Evolutionary conservation across 2,113 vertebrate species (phyloP).

Genomic region (Fregata magnificens): DNA sequence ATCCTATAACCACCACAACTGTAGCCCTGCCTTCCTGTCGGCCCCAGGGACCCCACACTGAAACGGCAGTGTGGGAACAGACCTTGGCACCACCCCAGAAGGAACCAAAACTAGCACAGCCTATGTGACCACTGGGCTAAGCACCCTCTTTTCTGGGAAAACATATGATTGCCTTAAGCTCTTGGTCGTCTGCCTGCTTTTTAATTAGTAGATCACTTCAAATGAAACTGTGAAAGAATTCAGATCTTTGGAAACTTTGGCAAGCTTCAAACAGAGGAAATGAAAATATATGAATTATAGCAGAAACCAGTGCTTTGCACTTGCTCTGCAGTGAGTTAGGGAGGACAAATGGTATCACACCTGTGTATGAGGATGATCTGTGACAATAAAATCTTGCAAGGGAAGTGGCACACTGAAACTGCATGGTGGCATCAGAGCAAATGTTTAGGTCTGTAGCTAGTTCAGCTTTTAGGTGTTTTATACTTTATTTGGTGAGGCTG

Average conservation of each 20-base stretch:
- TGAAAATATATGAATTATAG: neutral
- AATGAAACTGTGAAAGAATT: neutral
- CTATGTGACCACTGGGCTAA: neutral
- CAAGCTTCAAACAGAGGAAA: constrained; percentile 1
- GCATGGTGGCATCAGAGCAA: neutral
- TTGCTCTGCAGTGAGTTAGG: neutral
- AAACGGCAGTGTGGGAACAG: neutral
- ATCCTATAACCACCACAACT: neutral
- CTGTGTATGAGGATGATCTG: neutral
- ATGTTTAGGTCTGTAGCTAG: neutral
- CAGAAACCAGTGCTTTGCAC: neutral
- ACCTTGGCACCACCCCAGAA: neutral
- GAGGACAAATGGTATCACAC: neutral
- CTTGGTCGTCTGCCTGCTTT: constrained; percentile 8
- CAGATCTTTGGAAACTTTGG: neutral
- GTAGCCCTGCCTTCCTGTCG: neutral
- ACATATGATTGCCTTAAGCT: neutral
- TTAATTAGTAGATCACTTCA: neutral
- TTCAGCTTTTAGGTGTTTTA: neutral
- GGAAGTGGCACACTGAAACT: neutral
- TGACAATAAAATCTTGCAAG: neutral
- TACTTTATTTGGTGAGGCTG: neutral
- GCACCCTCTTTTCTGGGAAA: neutral
- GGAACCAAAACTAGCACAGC: neutral
- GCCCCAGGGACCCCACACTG: neutral